phyloP scores from a whole-genome alignment of 1,140 invertebrate species.

The Penaeus indicus region DNA sequence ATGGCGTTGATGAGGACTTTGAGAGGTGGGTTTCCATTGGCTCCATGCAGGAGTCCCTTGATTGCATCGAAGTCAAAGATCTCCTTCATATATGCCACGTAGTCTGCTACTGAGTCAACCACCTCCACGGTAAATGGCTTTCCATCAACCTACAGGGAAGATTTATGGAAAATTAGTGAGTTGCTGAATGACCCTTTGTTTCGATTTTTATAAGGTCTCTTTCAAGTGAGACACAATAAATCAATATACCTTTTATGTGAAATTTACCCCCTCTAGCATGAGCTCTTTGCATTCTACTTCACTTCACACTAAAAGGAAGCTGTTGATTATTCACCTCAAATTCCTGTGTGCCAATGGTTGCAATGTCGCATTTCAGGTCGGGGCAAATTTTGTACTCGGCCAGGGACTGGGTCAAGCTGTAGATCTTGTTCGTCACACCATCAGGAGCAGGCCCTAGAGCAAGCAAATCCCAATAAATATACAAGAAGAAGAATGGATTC shows the following conservation, averaged over 20 bases:
- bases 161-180: no score
- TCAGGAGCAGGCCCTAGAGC: conserved; percentile 88
- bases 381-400: conserved; percentile 84
- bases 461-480: not conserved
- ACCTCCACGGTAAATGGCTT: conserved; percentile 87
- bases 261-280: no score
- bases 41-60: conserved; percentile 81
- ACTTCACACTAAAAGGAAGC: not conserved
- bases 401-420: conserved; percentile 84
- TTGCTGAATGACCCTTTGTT: no score
- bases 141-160: conserved; percentile 77
- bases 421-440: conserved; percentile 90
- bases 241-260: no score
- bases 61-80: conserved; percentile 96
- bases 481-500: not conserved
- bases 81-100: conserved; percentile 92
- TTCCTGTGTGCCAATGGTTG: conserved; percentile 76
- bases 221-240: no score
- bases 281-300: not conserved
- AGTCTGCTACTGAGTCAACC: conserved; percentile 92
- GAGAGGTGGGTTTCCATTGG: conserved; percentile 77
- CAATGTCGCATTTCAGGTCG: conserved; percentile 83
- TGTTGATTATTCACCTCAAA: conserved; percentile 72
- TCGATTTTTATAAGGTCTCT: no score
- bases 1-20: conserved; percentile 93